Base-by-base conservation (phyloP, 2,797 vertebrate species). In the Enteromius thamalakanensis region DNA sequence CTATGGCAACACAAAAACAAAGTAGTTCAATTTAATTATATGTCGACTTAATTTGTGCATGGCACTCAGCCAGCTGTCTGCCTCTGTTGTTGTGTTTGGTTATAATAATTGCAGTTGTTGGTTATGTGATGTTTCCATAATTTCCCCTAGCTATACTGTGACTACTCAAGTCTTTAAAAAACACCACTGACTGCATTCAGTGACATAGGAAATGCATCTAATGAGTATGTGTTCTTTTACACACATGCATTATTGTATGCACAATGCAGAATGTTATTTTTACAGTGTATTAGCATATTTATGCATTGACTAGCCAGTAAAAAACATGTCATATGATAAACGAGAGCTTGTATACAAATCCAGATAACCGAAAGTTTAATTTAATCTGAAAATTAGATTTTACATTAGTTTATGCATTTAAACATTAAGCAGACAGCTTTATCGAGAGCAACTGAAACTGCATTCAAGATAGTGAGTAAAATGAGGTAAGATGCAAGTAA, bases 31-130 rank as follows among this genome's bases (percentile, higher is more conserved):
- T 40, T 67, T 14, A 76, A 75, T 81, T 72, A 74, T 60, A 47
- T 23, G 69, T 74, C 42, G 1, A 81, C 55, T 81, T 72, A 72
- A 74, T 81, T 81, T 74, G 80, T 49, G 21, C 53, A 58, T 62
- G 79, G 53, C 79, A 62, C 51, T 9, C 55, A 1, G 55, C 69
- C 80, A 81, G 19, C 17, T 51, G 55, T 12, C 37, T 58, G 51
- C 67, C 40, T 72, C 26, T n/a, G 12, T 34, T 72, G 68, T 62
- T 81, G 58, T 29, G 37, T 47, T 81, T 81, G 55, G 68, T 64
- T 81, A 49, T 15, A 74, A 64, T 49, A 74, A 49, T 64, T 49
- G 47, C 40, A 72, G 37, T 81, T 47, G 51, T 21, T n/a, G 55
- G 40, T 64, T 15, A 64, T 77, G 75, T 62, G 58, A 1, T 72